Conservation (phyloP, 1,140 invertebrate genomes). For the Saxidomus purpurata region DNA sequence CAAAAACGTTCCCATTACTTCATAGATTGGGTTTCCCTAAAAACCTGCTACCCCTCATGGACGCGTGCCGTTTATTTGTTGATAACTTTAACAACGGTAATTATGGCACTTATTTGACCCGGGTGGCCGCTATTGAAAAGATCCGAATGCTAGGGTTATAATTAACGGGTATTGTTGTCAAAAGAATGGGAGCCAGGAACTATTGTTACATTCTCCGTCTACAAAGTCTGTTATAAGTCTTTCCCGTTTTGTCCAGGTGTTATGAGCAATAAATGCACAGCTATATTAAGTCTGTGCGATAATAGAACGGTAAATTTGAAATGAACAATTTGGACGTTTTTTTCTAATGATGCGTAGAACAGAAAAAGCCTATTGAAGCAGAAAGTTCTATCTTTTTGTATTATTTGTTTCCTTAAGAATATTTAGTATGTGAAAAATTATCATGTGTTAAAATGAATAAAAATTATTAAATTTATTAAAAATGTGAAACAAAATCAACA, state of each 20-base stretch:
- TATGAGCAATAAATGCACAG: constrained; percentile 19
- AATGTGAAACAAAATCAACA: too few relatives aligned
- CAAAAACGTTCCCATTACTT: background rate
- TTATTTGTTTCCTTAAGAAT: too few relatives aligned
- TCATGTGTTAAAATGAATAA: too few relatives aligned
- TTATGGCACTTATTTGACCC: constrained; percentile 22
- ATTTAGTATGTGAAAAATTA: too few relatives aligned
- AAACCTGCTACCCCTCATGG: constrained; percentile 43
- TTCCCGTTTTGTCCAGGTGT: constrained; percentile 3
- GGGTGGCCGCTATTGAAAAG: constrained; percentile 35
- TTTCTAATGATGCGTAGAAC: too few relatives aligned
- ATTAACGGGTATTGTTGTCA: constrained; percentile 19
- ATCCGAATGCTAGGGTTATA: constrained; percentile 29
- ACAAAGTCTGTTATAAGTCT: background rate
- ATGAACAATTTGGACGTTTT: background rate
- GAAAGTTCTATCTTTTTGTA: too few relatives aligned
- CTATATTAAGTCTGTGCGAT: background rate
- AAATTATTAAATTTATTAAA: too few relatives aligned
- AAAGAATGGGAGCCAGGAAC: background rate
- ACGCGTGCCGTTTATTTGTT: constrained; percentile 33
- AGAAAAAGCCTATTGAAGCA: too few relatives aligned
- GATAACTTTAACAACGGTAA: constrained; percentile 39
- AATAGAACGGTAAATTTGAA: background rate
- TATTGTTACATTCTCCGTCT: background rate
- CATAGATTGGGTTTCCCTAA: background rate